Base-by-base conservation (phyloP, 2,113 vertebrate genomes). In the Uropsilus gracilis region DNA sequence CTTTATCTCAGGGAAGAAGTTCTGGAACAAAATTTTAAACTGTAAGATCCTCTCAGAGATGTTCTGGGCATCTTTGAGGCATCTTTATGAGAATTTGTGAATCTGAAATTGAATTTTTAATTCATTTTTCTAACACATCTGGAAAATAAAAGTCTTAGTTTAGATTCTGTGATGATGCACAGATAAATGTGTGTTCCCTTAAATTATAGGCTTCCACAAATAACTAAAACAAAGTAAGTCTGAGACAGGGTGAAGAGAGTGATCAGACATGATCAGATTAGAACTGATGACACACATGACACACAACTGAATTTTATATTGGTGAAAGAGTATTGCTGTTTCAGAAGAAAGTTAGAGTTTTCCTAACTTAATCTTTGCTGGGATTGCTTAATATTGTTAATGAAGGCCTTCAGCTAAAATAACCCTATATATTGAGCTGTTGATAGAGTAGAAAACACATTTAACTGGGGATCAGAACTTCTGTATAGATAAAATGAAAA, bases 31-130 rank as follows among this genome's bases (percentile, higher is more conserved):
- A 87, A 37, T 24, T 16, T 77, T 77, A 22, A 77, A 5, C 6
- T 32, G 0, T 37, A 72, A 44, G 17, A 50, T 20, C 37, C 61
- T 72, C 26, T 86, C 69, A 39, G 22, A 82, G 12, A 28, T 59
- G 53, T 76, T 0, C 8, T 28, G 12, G 73, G 1, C 26, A 2
- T 9, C 3, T 0, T 28, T 30, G 7, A 89, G 6, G 1, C 39
- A 13, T 37, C 14, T 28, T 59, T 37, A 12, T 6, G 37, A 5
- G 37, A 57, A 84, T 55, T 44, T 80, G 16, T 42, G 71, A 63
- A 73, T 32, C 22, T 91, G 34, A 90, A 44, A 80, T 80, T 87
- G 72, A 69, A 68, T 42, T 55, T 44, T 8, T 3, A 32, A 13
- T 42, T 87, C 17, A 22, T 16, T 37, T 14, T 69, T 77, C 30